Base-by-base conservation (phyloP, 1,140 invertebrate species). In the Lethrus apterus region DNA sequence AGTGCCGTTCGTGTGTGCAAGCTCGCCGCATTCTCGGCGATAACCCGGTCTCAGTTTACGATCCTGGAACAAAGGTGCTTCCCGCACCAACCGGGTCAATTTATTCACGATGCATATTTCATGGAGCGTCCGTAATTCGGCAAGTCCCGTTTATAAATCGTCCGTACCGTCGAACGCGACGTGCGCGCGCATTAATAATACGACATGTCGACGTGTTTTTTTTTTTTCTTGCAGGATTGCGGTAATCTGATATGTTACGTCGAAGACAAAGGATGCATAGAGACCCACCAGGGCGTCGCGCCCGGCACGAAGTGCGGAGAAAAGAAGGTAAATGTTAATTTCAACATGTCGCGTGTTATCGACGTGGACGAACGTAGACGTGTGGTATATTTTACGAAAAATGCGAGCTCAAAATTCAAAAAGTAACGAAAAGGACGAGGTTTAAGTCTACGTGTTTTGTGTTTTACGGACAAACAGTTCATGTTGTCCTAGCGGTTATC, bases 231-330 rank as follows among this genome's bases (percentile, higher is more conserved):
- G 15, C 42, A 56, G 55, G 52, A 54, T 26, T 56, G 55, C 49
- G 34, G 44, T 8, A 54, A 51, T 43, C 41, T 56, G 44, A 51
- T 54, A 18, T 80, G 78, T 54, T 58, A 68, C 30, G 58, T 76
- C 29, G 69, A 76, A 21, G 73, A 74, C 35, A 70, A 69, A 46
- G 62, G 65, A 49, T 67, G 65, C 52, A 48, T 67, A 41, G 62
- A 64, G 13, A 46, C 68, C 30, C 58, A 74, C 15, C 73, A 75
- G 55, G 70, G 75, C n/a, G 74, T 74, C 4, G 78, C 75, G 2
- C 73, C 74, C 31, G 78, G 78, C 15, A 80, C 78, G 1, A 60
- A 69, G 2, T 80, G 78, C 58, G 77, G 71, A 2, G 64, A 68
- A 34, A 57, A 63, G 19, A 59, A 54, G 46, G 61, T 65, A 54